Percentiles rank a stretch among this genome's conserved stretches.
These are phyloP conservation scores for Paramacrobiotus metropolitanus DNA, from an alignment of 1,140 invertebrate genomes.

Conservation along the genomic window DNA sequence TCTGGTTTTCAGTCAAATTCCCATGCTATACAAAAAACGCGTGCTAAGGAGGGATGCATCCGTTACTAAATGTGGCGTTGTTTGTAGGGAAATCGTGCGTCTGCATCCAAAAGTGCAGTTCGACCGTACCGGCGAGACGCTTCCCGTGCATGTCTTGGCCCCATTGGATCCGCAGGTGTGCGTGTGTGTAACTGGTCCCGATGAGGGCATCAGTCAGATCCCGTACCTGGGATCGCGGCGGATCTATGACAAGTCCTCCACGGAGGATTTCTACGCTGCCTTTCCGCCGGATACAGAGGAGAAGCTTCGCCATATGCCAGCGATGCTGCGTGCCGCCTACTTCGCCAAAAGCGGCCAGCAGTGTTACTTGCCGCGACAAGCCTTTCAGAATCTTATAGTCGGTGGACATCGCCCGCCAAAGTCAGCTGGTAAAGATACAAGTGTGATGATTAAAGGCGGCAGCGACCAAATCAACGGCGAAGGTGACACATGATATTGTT, in stretches of 20 bases:
- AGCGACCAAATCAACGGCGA: no score
- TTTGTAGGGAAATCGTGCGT: background rate
- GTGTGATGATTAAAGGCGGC: no score
- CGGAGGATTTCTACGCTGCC: background rate
- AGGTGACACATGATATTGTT: no score
- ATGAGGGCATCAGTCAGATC: background rate
- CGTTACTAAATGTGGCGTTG: background rate
- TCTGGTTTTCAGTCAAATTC: background rate
- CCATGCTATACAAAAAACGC: background rate
- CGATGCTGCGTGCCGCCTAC: background rate
- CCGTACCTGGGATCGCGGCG: background rate
- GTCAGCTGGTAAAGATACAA: no score
- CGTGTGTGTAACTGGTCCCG: background rate
- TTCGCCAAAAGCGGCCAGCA: conserved; percentile 2
- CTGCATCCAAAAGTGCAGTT: background rate
- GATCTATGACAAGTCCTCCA: background rate
- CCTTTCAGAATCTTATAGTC: no score
- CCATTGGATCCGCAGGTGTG: background rate
- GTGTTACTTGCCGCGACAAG: background rate
- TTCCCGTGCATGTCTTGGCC: background rate
- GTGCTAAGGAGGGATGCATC: background rate
- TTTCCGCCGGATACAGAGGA: background rate
- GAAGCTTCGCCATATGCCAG: background rate
- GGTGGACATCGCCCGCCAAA: no score
- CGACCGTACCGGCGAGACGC: background rate